Percentiles rank a stretch among this genome's conserved stretches.
phyloP scores from a whole-genome alignment of 2,113 vertebrate genomes.

The Hyperopisus bebe region DNA sequence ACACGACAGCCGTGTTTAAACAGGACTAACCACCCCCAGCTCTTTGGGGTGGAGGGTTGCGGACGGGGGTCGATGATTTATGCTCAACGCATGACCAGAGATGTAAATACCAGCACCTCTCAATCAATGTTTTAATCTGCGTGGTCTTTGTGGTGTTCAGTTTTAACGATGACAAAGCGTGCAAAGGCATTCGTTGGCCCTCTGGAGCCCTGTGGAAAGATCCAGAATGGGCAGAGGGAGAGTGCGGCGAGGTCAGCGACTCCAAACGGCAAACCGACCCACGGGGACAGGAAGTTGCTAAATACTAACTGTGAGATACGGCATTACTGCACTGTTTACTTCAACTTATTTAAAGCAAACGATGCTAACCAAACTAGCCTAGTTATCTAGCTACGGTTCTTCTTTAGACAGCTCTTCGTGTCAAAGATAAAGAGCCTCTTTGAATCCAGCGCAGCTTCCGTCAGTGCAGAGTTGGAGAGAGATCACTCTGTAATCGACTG shows the following conservation, averaged over 20 bases:
- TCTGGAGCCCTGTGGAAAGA: not conserved
- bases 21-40: not conserved
- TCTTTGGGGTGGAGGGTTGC: not conserved
- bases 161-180: not conserved
- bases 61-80: not conserved
- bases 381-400: not conserved
- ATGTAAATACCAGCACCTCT: conserved; percentile 4
- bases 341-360: not conserved
- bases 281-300: not conserved
- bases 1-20: not conserved
- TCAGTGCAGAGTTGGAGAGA: not conserved
- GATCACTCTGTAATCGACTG: not conserved
- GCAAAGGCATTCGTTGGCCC: not conserved
- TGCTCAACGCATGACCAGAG: not conserved
- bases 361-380: not conserved
- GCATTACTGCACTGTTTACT: not conserved
- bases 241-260: not conserved
- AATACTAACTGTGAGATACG: not conserved
- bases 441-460: not conserved
- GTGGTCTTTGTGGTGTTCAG: not conserved
- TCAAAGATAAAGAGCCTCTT: not conserved
- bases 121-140: conserved; percentile 13
- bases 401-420: not conserved
- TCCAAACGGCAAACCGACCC: not conserved
- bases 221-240: not conserved